Evolutionary conservation across 35 echinoderm and acorn worm species (phyloP), one percentile per base, ranked within the genome.

Genomic region (Eucidaris tribuloides): DNA sequence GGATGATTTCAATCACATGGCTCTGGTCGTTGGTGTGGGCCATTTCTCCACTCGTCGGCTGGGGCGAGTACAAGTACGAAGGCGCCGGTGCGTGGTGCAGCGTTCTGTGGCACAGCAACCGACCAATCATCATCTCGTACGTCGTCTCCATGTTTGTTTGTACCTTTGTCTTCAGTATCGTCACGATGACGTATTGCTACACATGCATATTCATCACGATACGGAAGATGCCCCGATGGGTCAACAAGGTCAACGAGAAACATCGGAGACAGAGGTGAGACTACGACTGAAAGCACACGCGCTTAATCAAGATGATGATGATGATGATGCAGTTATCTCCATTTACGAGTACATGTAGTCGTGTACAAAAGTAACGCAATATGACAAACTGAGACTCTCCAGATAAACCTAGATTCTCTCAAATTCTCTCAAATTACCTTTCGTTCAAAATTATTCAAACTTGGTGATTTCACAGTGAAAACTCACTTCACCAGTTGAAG

Each of bases 11-110:
- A 0, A 33, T 82, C 15, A 30, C 80, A 4, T 82, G 80, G 80
- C 2, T 82, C 4, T 82, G n/a, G 11, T 58, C 80, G 3, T 82
- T 82, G 17, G 25, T 58, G 20, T 82, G 80, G 80, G 48, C 80
- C 22, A 42, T 82, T 28, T 82, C 38, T 63, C 80, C 80, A 23
- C n/a, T 82, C 7, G 36, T 45, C 37, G 80, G 80, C 36, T 82
- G 80, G 80, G 52, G 50, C 14, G 46, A 57, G 46, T 82, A 65
- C 37, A n/a, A 20, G 36, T 82, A 60, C 36, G 80, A 82, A 30
- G 80, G 80, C 7, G 15, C 80, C 14, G 80, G 80, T 18, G 58
- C 56, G 1, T 60, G 52, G 80, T 82, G 80, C 38, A 82, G 80
- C 57, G 54, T 82, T 2, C 20, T 4, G 24, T 82, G 80, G 80